Conservation (phyloP, 92 coral and sea anemone species). For the Palythoa grandis region DNA sequence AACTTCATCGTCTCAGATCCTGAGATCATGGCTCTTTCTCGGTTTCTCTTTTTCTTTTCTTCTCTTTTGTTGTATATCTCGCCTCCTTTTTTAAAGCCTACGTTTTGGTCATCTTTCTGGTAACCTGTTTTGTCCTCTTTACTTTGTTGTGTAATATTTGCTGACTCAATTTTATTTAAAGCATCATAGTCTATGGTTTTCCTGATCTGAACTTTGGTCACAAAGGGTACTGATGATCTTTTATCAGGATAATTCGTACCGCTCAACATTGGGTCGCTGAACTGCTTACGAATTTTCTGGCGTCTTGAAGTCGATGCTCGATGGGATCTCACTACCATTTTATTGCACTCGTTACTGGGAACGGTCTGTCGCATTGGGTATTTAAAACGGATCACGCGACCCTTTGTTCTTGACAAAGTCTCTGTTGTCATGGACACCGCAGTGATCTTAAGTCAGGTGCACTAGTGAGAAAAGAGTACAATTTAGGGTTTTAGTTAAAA, state of each 20-base stretch:
- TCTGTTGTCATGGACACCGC: slow-evolving; percentile 34
- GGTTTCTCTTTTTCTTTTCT: neutral
- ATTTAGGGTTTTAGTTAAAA: too few relatives aligned
- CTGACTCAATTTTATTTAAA: neutral
- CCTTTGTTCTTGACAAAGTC: slow-evolving; percentile 44
- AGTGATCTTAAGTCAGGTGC: neutral
- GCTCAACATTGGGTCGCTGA: slow-evolving; percentile 21
- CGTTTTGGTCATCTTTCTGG: neutral
- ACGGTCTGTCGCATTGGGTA: slow-evolving; percentile 32
- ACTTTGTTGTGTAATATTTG: neutral
- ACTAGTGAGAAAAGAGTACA: slow-evolving; percentile 19
- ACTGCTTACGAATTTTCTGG: slow-evolving; percentile 44
- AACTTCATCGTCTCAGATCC: neutral
- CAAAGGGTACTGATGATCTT: slow-evolving; percentile 49
- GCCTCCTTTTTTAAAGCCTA: neutral
- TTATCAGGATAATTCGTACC: slow-evolving; percentile 9
- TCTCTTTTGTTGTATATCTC: neutral
- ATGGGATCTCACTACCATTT: slow-evolving; percentile 50
- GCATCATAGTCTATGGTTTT: slow-evolving; percentile 6
- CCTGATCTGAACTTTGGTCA: slow-evolving; percentile 81
- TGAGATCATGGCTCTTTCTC: neutral
- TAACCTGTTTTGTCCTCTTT: slow-evolving; percentile 1
- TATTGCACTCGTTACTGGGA: slow-evolving; percentile 54
- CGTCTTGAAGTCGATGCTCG: slow-evolving; percentile 18
- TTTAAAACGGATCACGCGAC: slow-evolving; percentile 45